A percentile compares a stretch with the other conserved stretches of the same genome.
Evolutionary conservation across 2,888 invertebrate genomes (phyloP).

Genomic region (Trachelus troglodyta): DNA sequence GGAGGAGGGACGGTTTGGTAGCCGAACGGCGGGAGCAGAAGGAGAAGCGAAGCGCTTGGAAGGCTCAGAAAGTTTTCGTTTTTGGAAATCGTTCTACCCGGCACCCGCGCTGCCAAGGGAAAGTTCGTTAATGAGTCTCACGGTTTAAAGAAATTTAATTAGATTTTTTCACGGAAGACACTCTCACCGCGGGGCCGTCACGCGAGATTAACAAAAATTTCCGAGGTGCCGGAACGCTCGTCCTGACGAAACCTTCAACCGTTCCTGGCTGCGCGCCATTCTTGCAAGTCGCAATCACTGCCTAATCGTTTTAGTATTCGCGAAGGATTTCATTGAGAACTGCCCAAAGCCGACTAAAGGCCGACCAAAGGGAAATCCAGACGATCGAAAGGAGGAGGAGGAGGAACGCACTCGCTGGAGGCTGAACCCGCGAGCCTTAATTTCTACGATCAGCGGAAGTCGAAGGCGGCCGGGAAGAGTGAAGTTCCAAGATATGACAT

Average conservation of each 20-base stretch:
- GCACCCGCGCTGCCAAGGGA: constrained; percentile 8
- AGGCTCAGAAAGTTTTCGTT: too few relatives aligned
- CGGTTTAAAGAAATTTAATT: constrained; percentile 57
- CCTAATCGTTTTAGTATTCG: constrained; percentile 45
- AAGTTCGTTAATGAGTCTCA: constrained; percentile 56
- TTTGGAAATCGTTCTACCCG: too few relatives aligned
- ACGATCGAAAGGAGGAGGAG: too few relatives aligned
- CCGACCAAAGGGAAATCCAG: too few relatives aligned
- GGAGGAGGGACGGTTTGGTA: background rate
- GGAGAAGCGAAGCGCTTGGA: background rate
- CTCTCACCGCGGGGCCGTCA: constrained; percentile 21
- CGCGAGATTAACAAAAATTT: constrained; percentile 30
- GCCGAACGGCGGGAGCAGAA: constrained; percentile 8
- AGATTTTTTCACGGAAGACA: constrained; percentile 48
- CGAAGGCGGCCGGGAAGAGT: too few relatives aligned
- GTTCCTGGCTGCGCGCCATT: constrained; percentile 24
- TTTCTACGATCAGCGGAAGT: too few relatives aligned
- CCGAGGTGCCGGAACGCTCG: constrained; percentile 31
- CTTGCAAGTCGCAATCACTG: constrained; percentile 39
- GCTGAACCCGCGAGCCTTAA: too few relatives aligned
- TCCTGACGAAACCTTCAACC: background rate
- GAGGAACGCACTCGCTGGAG: too few relatives aligned
- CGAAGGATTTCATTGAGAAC: constrained; percentile 23
- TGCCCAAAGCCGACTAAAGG: constrained; percentile 5
- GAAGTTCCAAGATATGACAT: too few relatives aligned